Base-by-base conservation (phyloP, 2,888 invertebrate species). In the Melikaiella ostensackeni region DNA sequence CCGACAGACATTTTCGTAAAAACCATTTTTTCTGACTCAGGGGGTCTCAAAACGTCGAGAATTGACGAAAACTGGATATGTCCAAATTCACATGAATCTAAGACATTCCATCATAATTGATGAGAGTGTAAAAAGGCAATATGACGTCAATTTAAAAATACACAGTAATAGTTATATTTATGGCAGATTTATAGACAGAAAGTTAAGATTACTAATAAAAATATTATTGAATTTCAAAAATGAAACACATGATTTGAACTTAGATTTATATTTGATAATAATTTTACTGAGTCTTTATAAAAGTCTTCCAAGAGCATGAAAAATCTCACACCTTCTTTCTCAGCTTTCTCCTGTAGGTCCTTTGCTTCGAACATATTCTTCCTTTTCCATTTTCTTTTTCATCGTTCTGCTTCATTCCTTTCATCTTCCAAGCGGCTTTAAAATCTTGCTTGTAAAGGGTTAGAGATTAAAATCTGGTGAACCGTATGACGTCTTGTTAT, bases 391-490 rank as follows among this genome's bases (percentile, higher is more conserved):
- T 46, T 50, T 70, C 30, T 30, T 70, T 70, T 11, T n/a, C 9
- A 50, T 46, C 19, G n/a, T n/a, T 70, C 30, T 50, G n/a, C 50
- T 33, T 46, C 30, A 30, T 59, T 27, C 50, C 30, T 30, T 70
- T 70, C 9, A 50, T 70, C n/a, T 55, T 50, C 13, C 30, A 19
- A 30, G 19, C 27, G 50, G n/a, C 30, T 70, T 50, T 27, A 70
- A 70, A 70, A 50, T 50, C 70, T 50, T 70, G 19, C 33, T 50
- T n/a, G 70, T 21, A 50, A 66, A 66, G 46, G 27, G 46, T 30
- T 50, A 50, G 50, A 70, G 70, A 70, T 70, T 70, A 70, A 70
- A 70, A 70, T 70, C 70, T 70, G n/a, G 70, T 70, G 70, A 70
- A 70, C 50, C 46, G 30, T 55, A 50, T 70, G 70, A 70, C 50